phyloP scores from a whole-genome alignment of 2,113 vertebrate genomes.

The Henicopernis longicauda region DNA sequence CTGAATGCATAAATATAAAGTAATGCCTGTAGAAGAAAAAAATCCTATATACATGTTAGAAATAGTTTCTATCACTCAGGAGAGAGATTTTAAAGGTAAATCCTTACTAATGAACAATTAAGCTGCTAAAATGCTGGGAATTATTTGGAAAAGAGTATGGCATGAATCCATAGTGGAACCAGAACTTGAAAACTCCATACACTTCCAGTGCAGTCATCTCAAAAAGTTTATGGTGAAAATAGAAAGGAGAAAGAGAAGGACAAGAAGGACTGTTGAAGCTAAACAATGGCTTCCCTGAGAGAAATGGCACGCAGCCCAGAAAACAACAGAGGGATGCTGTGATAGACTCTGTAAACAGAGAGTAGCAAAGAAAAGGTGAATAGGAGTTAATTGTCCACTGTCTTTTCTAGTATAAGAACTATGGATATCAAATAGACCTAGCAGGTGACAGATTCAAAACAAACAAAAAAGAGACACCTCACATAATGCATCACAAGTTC shows the following conservation, averaged over 20 bases:
- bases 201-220: background rate
- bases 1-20: background rate
- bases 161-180: background rate
- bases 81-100: background rate
- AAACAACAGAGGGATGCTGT: background rate
- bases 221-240: background rate
- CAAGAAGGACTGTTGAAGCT: background rate
- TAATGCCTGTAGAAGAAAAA: background rate
- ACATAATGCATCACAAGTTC: background rate
- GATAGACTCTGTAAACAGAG: background rate
- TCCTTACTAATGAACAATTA: background rate
- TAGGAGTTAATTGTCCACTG: background rate
- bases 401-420: background rate
- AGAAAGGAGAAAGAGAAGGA: background rate
- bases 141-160: background rate
- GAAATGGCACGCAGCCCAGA: background rate
- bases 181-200: background rate
- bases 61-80: background rate
- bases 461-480: background rate
- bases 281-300: background rate
- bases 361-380: background rate
- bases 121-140: background rate
- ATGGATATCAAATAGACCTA: background rate
- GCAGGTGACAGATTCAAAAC: background rate
- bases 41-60: background rate